These are phyloP conservation scores for Leptodactylus fallax DNA, from an alignment of 2,797 vertebrate species.

Conservation along the genomic window DNA sequence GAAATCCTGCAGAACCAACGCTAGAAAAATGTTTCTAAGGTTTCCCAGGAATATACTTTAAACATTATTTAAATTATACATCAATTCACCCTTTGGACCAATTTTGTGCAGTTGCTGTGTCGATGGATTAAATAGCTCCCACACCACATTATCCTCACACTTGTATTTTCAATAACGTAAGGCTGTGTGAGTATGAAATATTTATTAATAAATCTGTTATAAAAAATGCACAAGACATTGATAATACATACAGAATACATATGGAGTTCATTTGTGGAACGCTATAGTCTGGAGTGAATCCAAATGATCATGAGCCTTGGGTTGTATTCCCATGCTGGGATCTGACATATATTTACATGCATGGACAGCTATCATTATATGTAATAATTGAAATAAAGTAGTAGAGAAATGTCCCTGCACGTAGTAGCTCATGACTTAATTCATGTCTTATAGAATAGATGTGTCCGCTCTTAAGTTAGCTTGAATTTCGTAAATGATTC, in stretches of 20 bases:
- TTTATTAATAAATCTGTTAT: not conserved
- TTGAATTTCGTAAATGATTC: no score
- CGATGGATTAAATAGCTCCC: conserved; percentile 21
- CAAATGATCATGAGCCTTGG: not conserved
- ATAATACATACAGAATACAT: not conserved
- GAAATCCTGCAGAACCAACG: conserved; percentile 26
- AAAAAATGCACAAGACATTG: not conserved
- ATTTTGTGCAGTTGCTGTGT: conserved; percentile 30
- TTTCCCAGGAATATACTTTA: conserved; percentile 44
- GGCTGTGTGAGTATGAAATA: not conserved
- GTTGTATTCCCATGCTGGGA: not conserved
- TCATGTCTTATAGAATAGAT: not conserved
- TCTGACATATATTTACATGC: not conserved
- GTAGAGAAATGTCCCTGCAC: not conserved
- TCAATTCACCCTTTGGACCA: conserved; percentile 47
- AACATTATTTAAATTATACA: conserved; percentile 51
- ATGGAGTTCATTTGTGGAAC: conserved; percentile 2
- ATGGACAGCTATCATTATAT: not conserved
- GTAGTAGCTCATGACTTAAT: not conserved
- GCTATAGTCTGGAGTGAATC: not conserved
- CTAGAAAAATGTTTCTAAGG: conserved; percentile 42
- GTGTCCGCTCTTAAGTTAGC: no score
- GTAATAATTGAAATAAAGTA: not conserved
- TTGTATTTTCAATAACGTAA: conserved; percentile 9
- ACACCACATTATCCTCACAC: conserved; percentile 10